Conservation (phyloP, 2,113 vertebrate species). For the Brachyistius frenatus region DNA sequence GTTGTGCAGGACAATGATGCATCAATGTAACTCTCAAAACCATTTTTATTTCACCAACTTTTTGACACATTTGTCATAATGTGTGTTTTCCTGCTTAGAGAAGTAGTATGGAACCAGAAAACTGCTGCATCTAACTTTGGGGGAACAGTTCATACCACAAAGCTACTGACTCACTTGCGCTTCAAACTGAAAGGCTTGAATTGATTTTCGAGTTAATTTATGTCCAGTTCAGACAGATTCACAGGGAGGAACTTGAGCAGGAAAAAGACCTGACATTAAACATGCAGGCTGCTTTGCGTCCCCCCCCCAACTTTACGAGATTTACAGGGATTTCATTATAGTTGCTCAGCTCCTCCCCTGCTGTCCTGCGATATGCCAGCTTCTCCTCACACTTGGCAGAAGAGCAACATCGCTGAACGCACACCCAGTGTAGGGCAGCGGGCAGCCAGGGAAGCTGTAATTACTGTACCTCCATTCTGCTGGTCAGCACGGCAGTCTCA, state of each 20-base stretch:
- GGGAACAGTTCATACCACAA: slow-evolving; percentile 2
- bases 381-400: slow-evolving; percentile 63
- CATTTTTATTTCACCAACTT: neutral
- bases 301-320: slow-evolving; percentile 35
- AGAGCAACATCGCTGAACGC: slow-evolving; percentile 31
- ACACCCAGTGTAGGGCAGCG: slow-evolving; percentile 32
- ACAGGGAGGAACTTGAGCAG: slow-evolving; percentile 26
- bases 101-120: neutral
- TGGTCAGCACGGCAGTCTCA: slow-evolving; percentile 72
- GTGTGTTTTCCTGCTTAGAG: no score
- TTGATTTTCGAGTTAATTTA: slow-evolving; percentile 60
- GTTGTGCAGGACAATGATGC: neutral
- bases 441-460: slow-evolving; percentile 50
- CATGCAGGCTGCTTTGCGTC: slow-evolving; percentile 27
- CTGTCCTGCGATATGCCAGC: slow-evolving; percentile 47
- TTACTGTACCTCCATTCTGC: slow-evolving; percentile 72
- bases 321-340: slow-evolving; percentile 54
- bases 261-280: slow-evolving; percentile 36
- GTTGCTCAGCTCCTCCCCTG: slow-evolving; percentile 55
- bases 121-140: neutral
- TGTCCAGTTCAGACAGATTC: slow-evolving; percentile 43
- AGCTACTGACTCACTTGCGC: slow-evolving; percentile 3
- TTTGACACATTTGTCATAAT: neutral
- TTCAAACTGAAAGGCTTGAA: slow-evolving; percentile 39
- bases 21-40: neutral